A percentile compares a stretch with the other conserved stretches of the same genome.
These are phyloP conservation scores for Eretmochelys imbricata DNA, from an alignment of 2,113 vertebrate genomes.

Conservation along the genomic window DNA sequence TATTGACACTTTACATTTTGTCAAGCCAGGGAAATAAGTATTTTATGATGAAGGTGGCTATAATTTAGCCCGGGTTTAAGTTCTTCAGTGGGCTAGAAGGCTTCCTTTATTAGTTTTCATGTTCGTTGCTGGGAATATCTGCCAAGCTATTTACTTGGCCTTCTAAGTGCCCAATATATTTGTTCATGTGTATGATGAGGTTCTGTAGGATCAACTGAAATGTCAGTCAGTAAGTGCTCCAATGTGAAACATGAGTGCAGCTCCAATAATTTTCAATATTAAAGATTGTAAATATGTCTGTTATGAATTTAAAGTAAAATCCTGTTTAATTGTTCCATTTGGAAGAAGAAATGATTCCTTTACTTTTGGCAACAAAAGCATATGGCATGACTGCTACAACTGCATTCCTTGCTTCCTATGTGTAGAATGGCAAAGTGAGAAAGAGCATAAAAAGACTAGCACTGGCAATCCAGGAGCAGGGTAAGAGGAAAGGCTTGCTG, in stretches of 20 bases:
- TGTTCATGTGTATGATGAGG: neutral
- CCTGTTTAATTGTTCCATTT: neutral
- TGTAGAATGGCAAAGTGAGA: neutral
- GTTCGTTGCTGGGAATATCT: neutral
- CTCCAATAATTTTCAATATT: slow-evolving; percentile 1
- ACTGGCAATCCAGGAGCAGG: neutral
- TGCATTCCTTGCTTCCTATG: neutral
- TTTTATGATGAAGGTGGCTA: neutral
- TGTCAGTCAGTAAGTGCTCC: neutral
- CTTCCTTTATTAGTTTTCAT: neutral
- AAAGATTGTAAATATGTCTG: neutral
- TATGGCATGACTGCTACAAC: neutral
- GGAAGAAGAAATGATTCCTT: neutral
- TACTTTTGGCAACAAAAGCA: neutral
- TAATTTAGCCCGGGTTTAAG: neutral
- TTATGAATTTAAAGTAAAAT: neutral
- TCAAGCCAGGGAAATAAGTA: neutral
- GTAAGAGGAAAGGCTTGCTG: neutral
- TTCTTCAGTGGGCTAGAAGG: neutral
- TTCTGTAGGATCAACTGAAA: neutral
- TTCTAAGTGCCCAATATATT: neutral
- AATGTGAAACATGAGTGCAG: slow-evolving; percentile 6
- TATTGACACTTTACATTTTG: neutral
- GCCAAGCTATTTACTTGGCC: neutral
- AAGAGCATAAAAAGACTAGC: neutral